These are phyloP conservation scores for Eupeodes luniger DNA, from an alignment of 2,888 invertebrate species.

Conservation along the genomic window DNA sequence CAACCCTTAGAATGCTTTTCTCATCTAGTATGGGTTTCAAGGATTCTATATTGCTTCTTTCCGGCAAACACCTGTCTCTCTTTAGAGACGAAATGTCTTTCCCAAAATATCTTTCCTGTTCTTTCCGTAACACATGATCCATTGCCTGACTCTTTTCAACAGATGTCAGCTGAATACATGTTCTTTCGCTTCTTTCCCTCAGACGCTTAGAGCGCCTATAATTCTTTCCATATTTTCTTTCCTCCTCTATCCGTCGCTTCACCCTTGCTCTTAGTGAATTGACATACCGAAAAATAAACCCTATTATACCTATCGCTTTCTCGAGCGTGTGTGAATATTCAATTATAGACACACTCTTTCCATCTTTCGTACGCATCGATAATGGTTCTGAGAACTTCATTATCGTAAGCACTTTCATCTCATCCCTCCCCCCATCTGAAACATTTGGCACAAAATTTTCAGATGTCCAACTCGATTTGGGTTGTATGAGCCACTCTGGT, in stretches of 20 bases:
- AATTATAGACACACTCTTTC: neutral
- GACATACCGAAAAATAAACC: no score
- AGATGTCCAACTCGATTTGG: neutral
- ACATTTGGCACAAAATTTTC: conserved; percentile 16
- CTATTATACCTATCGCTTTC: no score
- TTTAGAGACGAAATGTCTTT: neutral
- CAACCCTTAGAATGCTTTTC: neutral
- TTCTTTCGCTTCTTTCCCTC: neutral
- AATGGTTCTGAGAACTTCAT: neutral
- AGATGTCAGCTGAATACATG: neutral
- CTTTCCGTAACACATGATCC: neutral
- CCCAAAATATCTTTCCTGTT: conserved; percentile 13
- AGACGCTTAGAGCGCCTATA: no score
- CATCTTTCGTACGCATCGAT: conserved; percentile 7
- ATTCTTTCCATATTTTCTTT: no score
- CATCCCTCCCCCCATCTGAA: neutral
- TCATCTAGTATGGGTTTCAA: conserved; percentile 14
- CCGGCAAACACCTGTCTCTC: neutral
- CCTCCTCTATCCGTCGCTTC: no score
- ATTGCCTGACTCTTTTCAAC: neutral
- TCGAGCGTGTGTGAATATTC: neutral
- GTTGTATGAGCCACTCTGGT: neutral
- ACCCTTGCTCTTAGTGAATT: no score
- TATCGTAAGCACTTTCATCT: neutral
- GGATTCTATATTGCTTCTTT: conserved; percentile 9